Evolutionary conservation across 2,113 vertebrate species (phyloP).

Genomic region (Rhinichthys klamathensis): DNA sequence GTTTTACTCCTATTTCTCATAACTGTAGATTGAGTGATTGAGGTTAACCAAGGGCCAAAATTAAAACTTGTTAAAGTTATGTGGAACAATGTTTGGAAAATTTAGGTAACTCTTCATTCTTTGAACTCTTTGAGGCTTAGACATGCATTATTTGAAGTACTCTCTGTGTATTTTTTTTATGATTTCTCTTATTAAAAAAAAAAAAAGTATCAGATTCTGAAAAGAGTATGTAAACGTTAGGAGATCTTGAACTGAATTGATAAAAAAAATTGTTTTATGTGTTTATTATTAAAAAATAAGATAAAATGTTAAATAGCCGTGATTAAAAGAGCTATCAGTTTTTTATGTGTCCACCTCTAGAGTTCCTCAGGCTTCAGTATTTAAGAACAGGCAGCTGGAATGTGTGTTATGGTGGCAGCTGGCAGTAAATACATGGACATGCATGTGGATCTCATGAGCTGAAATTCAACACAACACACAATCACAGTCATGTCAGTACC

Average conservation of each 20-base stretch:
- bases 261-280: background rate
- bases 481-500: slow-evolving; percentile 35
- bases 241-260: background rate
- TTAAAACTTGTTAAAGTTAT: slow-evolving; percentile 39
- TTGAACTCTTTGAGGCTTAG: slow-evolving; percentile 9
- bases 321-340: background rate
- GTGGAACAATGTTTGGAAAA: slow-evolving; percentile 33
- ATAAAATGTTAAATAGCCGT: background rate
- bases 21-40: slow-evolving; percentile 49
- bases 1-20: slow-evolving; percentile 20
- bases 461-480: slow-evolving; percentile 22
- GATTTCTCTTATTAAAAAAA: background rate
- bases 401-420: slow-evolving; percentile 35
- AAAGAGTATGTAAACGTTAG: background rate
- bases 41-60: slow-evolving; percentile 54
- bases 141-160: background rate
- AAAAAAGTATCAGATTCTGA: background rate
- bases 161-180: background rate
- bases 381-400: slow-evolving; percentile 20
- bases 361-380: background rate
- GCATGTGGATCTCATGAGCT: slow-evolving; percentile 44
- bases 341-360: background rate
- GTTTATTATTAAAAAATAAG: background rate
- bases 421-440: slow-evolving; percentile 18
- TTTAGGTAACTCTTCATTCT: background rate